Evolutionary conservation across 2,113 vertebrate genomes (phyloP), one percentile per base, ranked within the genome.

Genomic region (Paedocypris sp.): DNA sequence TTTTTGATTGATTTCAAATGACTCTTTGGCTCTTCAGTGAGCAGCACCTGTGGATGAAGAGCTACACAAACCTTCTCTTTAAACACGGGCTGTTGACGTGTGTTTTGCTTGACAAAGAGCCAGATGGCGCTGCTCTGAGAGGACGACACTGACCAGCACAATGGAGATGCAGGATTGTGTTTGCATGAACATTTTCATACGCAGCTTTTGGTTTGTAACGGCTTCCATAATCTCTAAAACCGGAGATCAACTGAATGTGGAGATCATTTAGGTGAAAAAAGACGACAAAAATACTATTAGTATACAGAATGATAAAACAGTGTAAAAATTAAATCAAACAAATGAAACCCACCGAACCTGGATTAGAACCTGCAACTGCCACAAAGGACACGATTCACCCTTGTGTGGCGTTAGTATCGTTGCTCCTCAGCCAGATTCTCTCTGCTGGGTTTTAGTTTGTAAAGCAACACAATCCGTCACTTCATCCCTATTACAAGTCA

Each of bases 141-240:
- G 39, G 39, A 43, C 9, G 20, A 32, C 26, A 73, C 60, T 43
- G 36, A 8, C 60, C 33, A 11, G 67, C 79, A 85, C 79, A 84
- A 83, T 79, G 54, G 74, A 32, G 19, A 26, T 11, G 32, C 20
- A 1, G 52, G 47, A 53, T 63, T 16, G 61, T 32, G 23, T 87
- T 87, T 87, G 85, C 83, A 86, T 86, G 75, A 64, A 69, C 52
- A 82, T 84, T 87, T 86, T 73, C 83, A 81, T 87, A 70, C 67
- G 23, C 70, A 71, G 76, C 75, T 74, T 77, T 75, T 77, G 72
- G 52, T 58, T 72, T 70, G 69, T 76, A 74, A 81, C 82, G 80
- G 79, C 62, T 69, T 23, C 36, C 10, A 18, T 19, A 19, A 5
- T 36, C 9, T 45, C 28, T 2, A 6, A 46, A 6, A 6, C 16